Base-by-base conservation (phyloP, 2,113 vertebrate species). In the Chlamydotis undulata region DNA sequence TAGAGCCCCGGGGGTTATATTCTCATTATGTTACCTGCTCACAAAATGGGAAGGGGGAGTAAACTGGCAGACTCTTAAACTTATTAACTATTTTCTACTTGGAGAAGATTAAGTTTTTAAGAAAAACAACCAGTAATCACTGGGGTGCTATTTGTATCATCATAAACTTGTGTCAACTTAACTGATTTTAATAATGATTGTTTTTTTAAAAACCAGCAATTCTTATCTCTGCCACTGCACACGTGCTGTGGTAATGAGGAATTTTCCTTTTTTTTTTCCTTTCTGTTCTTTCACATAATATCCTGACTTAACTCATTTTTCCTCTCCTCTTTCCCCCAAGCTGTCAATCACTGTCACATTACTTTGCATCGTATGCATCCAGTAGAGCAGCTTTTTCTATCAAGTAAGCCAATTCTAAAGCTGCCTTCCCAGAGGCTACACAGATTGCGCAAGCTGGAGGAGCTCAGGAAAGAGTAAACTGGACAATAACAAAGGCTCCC, bases 371-470 rank as follows among this genome's bases (percentile, higher is more conserved):
- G 25, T 22, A 28, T 56, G 19, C 61, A 81, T 90, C 83, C 78
- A 80, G 83, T 82, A 43, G 50, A 92, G 73, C 77, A 89, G 86
- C 64, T 90, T 89, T 92, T 88, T 71, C 87, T 73, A 55, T 92
- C 69, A 64, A 92, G 55, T 26, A 55, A 92, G 47, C 76, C 78
- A 90, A 28, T 93, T 93, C 73, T 80, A 78, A 89, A 91, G 75
- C 87, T 90, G 84, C 71, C 22, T 82, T 92, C 91, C 89, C 86
- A 95, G 85, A 85, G 91, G 91, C 94, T 92, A 39, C 60, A 71
- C 87, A 83, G 90, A 89, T 75, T 91, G 92, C 86, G 70, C 60
- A 57, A 77, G 83, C 69, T 95, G 88, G 92, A 94, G 86, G 29
- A 80, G 79, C 87, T 93, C 70, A 67, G 74, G 49, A 78, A 89